Evolutionary conservation across 2,888 invertebrate genomes (phyloP).

Genomic region (Mimachlamys varia): DNA sequence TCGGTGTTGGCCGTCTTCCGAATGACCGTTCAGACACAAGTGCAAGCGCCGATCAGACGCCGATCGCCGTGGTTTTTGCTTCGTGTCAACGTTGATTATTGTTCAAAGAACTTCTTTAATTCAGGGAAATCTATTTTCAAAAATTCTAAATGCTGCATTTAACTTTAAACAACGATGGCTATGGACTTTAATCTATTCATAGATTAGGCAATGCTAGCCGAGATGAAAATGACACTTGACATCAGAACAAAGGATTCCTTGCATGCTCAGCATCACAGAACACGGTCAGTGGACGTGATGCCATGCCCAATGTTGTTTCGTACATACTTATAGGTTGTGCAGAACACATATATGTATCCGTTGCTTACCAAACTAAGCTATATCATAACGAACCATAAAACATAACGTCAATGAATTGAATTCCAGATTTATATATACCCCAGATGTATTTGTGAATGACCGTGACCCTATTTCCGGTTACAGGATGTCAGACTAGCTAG

Average conservation of each 20-base stretch:
- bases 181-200: too few relatives aligned
- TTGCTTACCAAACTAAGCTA: not conserved
- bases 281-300: too few relatives aligned
- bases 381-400: not conserved
- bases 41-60: not conserved
- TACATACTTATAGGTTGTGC: too few relatives aligned
- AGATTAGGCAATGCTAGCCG: too few relatives aligned
- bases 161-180: too few relatives aligned
- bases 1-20: not conserved
- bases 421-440: not conserved
- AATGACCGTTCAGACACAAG: not conserved
- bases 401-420: not conserved
- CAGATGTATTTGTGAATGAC: conserved; percentile 5
- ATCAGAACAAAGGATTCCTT: not conserved
- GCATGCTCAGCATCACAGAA: not conserved
- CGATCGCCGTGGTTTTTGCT: not conserved
- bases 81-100: too few relatives aligned
- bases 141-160: too few relatives aligned
- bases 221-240: not conserved
- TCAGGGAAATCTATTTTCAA: too few relatives aligned
- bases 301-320: too few relatives aligned
- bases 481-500: not conserved
- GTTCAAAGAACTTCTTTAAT: too few relatives aligned
- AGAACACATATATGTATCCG: not conserved
- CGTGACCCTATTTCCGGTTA: not conserved